Evolutionary conservation across 2,113 vertebrate species (phyloP), one percentile per base, ranked within the genome.

Genomic region (Halcyon senegalensis): DNA sequence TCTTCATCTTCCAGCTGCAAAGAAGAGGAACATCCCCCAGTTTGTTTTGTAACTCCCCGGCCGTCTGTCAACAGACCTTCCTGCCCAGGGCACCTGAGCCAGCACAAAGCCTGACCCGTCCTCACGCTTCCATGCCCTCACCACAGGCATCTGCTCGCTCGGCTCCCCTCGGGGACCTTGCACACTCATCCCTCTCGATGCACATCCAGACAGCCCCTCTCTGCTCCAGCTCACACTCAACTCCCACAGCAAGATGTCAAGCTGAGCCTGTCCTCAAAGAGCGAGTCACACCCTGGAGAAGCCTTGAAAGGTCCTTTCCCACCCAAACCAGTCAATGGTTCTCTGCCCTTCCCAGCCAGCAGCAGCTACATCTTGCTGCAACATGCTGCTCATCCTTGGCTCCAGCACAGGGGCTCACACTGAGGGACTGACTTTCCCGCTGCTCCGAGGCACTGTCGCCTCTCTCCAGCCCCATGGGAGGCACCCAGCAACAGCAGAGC

Each of bases 1-100:
- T 99, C 99, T 92, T 98, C 99, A 24, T 99, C 98, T 84, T 98
- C 99, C 98, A 99, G 96, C 99, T 99, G 98, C 67, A 96, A 96
- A 83, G 25, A 16, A 89, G 84, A 97, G 51, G 10, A 79, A 88
- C 7, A 76, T 3, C 80, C 51, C 50, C 33, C 25, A 9, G 37
- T 27, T 28, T 20, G 46, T 77, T 48, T 33, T 33, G 58, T 51
- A 81, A 50, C 18, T 69, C 28, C n/a, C 14, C 23, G 28, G 39
- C n/a, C n/a, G 30, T 3, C n/a, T 33, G 16, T 3, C 44, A 27
- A 8, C 16, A 74, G n/a, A 39, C 67, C 55, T 27, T 66, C 62
- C 70, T 18, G 41, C 68, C 59, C 78, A 21, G 41, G 33, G 51
- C 58, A 25, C 20, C 39, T 0, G 21, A 69, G 21, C 5, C 69